Evolutionary conservation across 2,888 invertebrate species (phyloP), one percentile per base, ranked within the genome.

Genomic region (Eupithecia subumbrata): DNA sequence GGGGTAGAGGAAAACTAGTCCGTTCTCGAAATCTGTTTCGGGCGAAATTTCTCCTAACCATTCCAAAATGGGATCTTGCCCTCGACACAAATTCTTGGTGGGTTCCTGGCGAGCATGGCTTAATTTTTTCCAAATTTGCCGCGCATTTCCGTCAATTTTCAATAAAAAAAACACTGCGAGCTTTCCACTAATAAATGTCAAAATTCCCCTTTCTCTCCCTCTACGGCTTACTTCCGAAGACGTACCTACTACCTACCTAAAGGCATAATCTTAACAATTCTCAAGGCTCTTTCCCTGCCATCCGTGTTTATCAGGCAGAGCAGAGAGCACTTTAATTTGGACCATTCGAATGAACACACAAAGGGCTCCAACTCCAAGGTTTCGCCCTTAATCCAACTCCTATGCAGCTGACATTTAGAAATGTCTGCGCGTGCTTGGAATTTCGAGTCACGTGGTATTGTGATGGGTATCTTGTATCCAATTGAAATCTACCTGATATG

Each of bases 371-470:
- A 25, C 34, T 34, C 52, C 70, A 70, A 70, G 70, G 56, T 56
- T 37, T 30, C 18, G 69, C 9, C 56, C 22, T 56, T 52, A 37
- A 70, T 70, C 56, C 70, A 16, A 2, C 16, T 60, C 34, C 64
- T 16, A 74, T 74, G 76, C 72, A 77, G 56, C 71, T 74, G 76
- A 74, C 74, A 77, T 77, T 77, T 77, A n/a, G 74, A 71, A 74
- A 77, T 77, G 76, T 70, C 76, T 72, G 69, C 34, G 63, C 76
- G 76, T 77, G 74, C 74, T 67, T 8, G 5, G 74, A 74, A 77
- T 77, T 69, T 22, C 30, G 25, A 45, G 70, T 37, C 66, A 73
- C 72, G 71, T 73, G 70, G 25, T 60, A 60, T 60, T 60, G 60
- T 25, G 60, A 22, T 60, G 14, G 25, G 60, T 60, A 60, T 60